These are phyloP conservation scores for Hyperopisus bebe DNA, from an alignment of 2,113 vertebrate genomes.

Conservation along the genomic window DNA sequence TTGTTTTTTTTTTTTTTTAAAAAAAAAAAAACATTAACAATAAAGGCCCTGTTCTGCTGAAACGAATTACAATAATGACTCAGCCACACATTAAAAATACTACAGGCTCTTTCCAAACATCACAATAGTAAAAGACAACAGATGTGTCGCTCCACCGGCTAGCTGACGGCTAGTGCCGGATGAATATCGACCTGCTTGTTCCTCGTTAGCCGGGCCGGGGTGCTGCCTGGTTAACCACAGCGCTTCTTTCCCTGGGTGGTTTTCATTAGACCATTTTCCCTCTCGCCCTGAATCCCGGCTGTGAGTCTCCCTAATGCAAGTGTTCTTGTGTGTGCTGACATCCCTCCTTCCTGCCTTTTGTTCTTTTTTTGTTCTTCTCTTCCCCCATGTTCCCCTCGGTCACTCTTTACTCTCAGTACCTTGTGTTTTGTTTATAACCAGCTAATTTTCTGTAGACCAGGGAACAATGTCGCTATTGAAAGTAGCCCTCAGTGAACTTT, in stretches of 20 bases:
- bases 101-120: constrained; percentile 8
- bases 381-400: neutral
- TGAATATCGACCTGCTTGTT: constrained; percentile 6
- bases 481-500: neutral
- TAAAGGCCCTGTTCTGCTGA: constrained; percentile 15
- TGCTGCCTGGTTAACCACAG: constrained; percentile 21
- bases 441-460: neutral
- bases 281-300: constrained; percentile 18
- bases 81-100: constrained; percentile 7
- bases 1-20: neutral
- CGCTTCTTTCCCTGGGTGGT: neutral
- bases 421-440: constrained; percentile 38
- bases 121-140: constrained; percentile 18
- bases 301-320: constrained; percentile 4
- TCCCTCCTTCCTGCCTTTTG: constrained; percentile 36
- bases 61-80: constrained; percentile 25
- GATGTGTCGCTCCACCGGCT: neutral
- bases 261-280: constrained; percentile 32
- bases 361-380: constrained; percentile 15
- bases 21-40: constrained; percentile 19
- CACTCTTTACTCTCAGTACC: constrained; percentile 39
- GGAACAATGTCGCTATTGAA: constrained; percentile 39
- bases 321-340: neutral
- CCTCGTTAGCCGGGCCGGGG: neutral
- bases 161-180: constrained; percentile 22